Conservation (phyloP, 1,140 invertebrate species). For the Harpegnathos saltator region DNA sequence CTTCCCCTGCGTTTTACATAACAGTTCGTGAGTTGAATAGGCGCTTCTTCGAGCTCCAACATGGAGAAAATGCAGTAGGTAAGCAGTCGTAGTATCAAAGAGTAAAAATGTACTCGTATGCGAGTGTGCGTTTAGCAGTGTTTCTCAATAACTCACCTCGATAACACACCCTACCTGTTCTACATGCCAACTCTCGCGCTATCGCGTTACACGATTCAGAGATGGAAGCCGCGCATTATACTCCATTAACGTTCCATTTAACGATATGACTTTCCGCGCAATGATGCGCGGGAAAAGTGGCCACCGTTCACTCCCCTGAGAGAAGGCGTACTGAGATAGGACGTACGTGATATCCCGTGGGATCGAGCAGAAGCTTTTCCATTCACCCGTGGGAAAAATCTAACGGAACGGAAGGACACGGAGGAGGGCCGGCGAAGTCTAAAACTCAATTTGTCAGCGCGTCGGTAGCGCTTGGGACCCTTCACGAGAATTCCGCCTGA, state of each 20-base stretch:
- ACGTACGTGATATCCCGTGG: conserved; percentile 15
- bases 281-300: conserved; percentile 28
- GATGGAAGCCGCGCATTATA: conserved; percentile 22
- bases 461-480: conserved; percentile 50
- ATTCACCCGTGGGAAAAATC: conserved; percentile 65
- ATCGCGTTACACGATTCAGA: background rate
- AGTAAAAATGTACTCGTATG: background rate
- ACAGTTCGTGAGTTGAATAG: no score
- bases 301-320: background rate
- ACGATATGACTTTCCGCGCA: conserved; percentile 37
- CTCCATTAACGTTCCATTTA: conserved; percentile 32
- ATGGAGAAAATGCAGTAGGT: no score
- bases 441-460: conserved; percentile 68
- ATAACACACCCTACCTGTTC: background rate
- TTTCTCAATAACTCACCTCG: conserved; percentile 4
- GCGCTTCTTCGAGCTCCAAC: no score
- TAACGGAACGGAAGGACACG: conserved; percentile 9
- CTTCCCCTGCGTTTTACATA: background rate
- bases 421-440: background rate
- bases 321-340: background rate
- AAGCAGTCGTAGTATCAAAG: no score
- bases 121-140: background rate
- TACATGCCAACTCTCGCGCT: background rate
- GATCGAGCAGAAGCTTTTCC: conserved; percentile 49
- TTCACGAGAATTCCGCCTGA: conserved; percentile 7